Evolutionary conservation across 2,797 vertebrate genomes (phyloP).

Genomic region (Manis crassicaudata): DNA sequence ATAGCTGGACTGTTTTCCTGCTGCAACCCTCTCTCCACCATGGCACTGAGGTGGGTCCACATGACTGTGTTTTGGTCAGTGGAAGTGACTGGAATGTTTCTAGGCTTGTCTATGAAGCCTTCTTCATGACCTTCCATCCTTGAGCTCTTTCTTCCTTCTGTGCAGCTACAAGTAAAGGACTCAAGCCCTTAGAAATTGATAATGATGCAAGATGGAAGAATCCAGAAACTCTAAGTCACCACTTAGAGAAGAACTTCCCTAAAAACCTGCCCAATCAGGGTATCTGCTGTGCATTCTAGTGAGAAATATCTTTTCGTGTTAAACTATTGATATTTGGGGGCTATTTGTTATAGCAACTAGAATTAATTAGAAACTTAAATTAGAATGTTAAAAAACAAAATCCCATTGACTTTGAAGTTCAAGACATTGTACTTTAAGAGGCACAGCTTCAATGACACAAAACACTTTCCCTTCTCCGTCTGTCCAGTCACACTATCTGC

Average conservation of each 20-base stretch:
- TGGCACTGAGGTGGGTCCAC: not conserved
- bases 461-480: not conserved
- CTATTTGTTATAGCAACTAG: not conserved
- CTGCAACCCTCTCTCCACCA: too few species aligned
- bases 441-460: not conserved
- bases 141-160: not conserved
- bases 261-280: not conserved
- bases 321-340: not conserved
- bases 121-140: not conserved
- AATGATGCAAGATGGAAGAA: not conserved
- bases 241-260: not conserved
- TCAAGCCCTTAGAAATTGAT: not conserved
- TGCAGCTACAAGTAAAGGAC: not conserved
- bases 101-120: not conserved
- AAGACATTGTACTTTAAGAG: not conserved
- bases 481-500: not conserved
- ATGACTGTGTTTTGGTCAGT: not conserved
- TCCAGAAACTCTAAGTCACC: not conserved
- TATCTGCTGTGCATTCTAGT: not conserved
- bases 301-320: not conserved
- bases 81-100: not conserved
- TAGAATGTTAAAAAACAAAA: not conserved
- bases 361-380: not conserved
- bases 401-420: not conserved
- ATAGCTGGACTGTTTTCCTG: not conserved